Conservation (phyloP, 2,113 vertebrate species). For the Neolamprologus sp. region DNA sequence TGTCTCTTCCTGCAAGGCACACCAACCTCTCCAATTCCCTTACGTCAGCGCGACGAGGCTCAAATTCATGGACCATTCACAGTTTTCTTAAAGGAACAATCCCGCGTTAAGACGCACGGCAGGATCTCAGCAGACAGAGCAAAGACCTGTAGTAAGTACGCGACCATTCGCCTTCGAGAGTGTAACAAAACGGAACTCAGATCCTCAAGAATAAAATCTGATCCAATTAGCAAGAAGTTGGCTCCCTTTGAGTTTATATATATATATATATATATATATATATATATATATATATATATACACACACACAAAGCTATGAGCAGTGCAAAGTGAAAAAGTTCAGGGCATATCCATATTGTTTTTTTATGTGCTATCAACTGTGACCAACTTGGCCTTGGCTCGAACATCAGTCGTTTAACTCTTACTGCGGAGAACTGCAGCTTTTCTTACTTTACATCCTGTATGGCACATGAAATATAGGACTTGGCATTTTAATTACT, state of each 20-base stretch:
- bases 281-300: too few relatives aligned
- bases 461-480: not conserved
- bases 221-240: not conserved
- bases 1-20: not conserved
- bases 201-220: not conserved
- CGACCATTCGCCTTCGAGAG: not conserved
- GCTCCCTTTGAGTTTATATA: not conserved
- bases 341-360: not conserved
- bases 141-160: not conserved
- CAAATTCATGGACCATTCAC: constrained; percentile 5
- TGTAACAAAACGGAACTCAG: not conserved
- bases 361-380: not conserved
- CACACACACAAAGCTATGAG: fast-evolving
- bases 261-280: too few relatives aligned
- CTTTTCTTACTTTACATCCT: not conserved
- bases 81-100: constrained; percentile 56
- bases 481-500: not conserved
- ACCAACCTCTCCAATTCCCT: constrained; percentile 8
- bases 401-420: not conserved
- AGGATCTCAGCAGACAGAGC: not conserved
- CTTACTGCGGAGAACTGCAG: not conserved
- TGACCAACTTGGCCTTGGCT: not conserved
- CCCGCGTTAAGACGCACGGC: constrained; percentile 9
- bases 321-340: not conserved
- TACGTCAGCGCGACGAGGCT: constrained; percentile 43